A percentile compares a stretch with the other conserved stretches of the same genome.
phyloP scores from a whole-genome alignment of 2,888 invertebrate species.

The Fragum sueziense region DNA sequence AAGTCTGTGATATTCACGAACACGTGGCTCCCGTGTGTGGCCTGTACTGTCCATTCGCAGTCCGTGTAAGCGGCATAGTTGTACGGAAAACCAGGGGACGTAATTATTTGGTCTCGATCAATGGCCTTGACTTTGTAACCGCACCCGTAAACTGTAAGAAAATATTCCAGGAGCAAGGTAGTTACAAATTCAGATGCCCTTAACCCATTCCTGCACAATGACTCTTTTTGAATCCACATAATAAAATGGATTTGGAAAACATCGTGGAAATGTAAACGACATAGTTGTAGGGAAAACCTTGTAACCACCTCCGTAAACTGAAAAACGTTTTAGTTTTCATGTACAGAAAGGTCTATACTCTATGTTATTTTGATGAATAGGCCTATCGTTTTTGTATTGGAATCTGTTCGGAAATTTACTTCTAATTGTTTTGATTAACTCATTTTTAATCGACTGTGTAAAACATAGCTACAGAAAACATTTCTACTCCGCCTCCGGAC shows the following conservation, averaged over 20 bases:
- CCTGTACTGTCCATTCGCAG: conserved; percentile 10
- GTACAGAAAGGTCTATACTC: no score
- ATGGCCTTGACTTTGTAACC: conserved; percentile 14
- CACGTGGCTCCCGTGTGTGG: not conserved
- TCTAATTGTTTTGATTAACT: no score
- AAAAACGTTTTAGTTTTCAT: no score
- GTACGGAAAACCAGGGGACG: not conserved
- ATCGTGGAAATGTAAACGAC: not conserved
- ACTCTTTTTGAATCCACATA: not conserved
- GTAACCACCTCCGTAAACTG: no score
- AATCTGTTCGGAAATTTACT: no score
- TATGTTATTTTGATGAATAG: no score
- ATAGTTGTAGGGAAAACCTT: no score
- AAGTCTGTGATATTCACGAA: conserved; percentile 10
- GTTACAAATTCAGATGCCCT: no score
- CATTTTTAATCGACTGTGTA: no score
- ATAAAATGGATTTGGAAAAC: not conserved
- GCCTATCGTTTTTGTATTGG: no score
- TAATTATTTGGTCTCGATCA: not conserved
- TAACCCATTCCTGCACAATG: not conserved
- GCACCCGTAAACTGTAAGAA: not conserved
- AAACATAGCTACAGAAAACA: no score
- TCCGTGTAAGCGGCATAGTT: not conserved
- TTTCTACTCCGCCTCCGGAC: no score
- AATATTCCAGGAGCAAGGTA: not conserved